Evolutionary conservation across 2,113 vertebrate genomes (phyloP).

Genomic region (Sciurus niger): DNA sequence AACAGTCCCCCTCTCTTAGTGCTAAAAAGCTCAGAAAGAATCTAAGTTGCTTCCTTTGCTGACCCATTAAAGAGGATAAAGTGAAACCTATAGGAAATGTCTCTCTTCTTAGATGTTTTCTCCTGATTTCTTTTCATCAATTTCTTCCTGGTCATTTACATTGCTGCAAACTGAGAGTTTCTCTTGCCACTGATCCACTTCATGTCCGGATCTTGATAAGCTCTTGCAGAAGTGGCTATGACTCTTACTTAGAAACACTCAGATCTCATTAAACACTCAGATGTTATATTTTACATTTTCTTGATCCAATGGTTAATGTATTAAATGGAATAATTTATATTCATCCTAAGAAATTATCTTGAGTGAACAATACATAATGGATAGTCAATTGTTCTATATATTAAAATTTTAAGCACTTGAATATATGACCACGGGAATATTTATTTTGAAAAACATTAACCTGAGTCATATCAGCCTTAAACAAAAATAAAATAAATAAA

Average conservation of each 20-base stretch:
- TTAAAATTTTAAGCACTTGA: neutral
- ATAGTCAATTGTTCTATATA: neutral
- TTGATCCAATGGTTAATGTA: neutral
- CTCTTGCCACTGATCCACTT: neutral
- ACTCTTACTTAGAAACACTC: neutral
- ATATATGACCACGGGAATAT: neutral
- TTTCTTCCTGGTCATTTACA: neutral
- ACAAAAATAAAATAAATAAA: neutral
- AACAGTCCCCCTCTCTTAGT: neutral
- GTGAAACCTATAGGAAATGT: neutral
- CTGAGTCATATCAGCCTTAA: neutral
- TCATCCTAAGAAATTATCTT: conserved; percentile 16
- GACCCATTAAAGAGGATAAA: neutral
- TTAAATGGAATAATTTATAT: conserved; percentile 1
- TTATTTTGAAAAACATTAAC: conserved; percentile 51
- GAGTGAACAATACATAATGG: neutral
- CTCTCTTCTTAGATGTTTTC: neutral
- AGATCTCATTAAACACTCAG: too few relatives aligned
- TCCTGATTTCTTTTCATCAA: neutral
- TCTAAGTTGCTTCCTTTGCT: neutral
- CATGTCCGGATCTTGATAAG: neutral
- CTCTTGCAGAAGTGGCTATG: neutral
- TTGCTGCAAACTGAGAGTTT: neutral
- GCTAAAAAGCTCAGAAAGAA: neutral
- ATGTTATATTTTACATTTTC: neutral